Base-by-base conservation (phyloP, 2,888 invertebrate species). In the Trichopria drosophilae region DNA sequence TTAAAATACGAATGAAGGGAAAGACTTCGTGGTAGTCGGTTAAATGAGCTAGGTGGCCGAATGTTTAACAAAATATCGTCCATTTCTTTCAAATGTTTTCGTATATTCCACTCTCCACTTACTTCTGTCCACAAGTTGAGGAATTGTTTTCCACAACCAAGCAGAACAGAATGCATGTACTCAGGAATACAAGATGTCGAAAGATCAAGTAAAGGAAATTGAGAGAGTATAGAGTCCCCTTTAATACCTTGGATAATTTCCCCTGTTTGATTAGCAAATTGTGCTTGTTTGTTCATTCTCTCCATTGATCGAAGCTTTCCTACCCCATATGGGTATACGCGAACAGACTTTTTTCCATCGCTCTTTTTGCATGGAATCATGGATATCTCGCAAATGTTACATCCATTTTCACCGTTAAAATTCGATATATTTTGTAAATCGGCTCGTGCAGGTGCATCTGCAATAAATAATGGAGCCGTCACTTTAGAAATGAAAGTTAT, bases 151-250 rank as follows among this genome's bases (percentile, higher is more conserved):
- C 49, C 53, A 12, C 46, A 29, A 9, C 55, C 54, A 52, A 48
- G 46, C 18, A 62, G 41, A 22, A 57, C 52, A n/a, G 57, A 59
- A 45, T 60, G 60, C 57, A 62, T 54, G 34, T 51, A 59, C 22
- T 63, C 59, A 2, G 59, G 55, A 9, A 51, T 10, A 20, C 53
- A 34, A 42, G 53, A 49, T 29, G 46, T 46, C 10, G 47, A 49
- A 4, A 58, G 36, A 41, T 59, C 53, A 15, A 59, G 24, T 16
- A 37, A 20, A 36, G 61, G 61, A 13, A 58, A n/a, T 22, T 24
- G 10, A 6, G 51, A 28, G 28, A 57, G 15, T n/a, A 57, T 19
- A 12, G 59, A 47, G 36, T 20, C 24, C 20, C 55, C 54, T 44
- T 58, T 58, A 6, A 61, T 56, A 26, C 61, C 61, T 48, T 45